A percentile compares a stretch with the other conserved stretches of the same genome.
phyloP scores from a whole-genome alignment of 2,797 vertebrate genomes.

The Paramormyrops hopkinsi region DNA sequence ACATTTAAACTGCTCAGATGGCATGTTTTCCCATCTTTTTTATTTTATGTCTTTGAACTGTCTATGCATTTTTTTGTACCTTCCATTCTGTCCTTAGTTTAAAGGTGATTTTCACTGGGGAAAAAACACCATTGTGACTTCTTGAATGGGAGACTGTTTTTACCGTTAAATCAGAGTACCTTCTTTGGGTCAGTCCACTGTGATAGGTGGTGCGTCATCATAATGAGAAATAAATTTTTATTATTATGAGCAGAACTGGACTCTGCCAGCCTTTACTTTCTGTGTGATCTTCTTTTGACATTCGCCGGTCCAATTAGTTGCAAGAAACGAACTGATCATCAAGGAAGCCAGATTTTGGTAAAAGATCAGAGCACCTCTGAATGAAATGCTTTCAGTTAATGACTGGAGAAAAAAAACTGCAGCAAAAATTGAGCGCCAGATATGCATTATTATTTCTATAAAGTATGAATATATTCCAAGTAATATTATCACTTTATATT shows the following conservation, averaged over 20 bases:
- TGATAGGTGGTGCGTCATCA: constrained; percentile 45
- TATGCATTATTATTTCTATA: background rate
- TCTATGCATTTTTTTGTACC: constrained; percentile 14
- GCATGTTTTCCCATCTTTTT: background rate
- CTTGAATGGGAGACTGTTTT: constrained; percentile 28
- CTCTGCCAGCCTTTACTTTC: background rate
- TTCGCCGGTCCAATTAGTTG: background rate
- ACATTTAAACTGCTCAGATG: background rate
- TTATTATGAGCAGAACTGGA: constrained; percentile 23
- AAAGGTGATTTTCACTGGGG: constrained; percentile 31
- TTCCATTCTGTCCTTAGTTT: background rate
- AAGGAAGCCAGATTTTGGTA: background rate
- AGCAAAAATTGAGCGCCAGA: background rate
- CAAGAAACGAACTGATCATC: background rate
- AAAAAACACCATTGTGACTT: constrained; percentile 33
- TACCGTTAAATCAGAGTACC: constrained; percentile 37
- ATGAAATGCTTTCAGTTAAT: background rate
- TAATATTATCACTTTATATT: background rate
- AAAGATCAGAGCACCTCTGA: background rate
- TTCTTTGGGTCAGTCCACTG: constrained; percentile 46
- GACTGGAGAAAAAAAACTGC: background rate
- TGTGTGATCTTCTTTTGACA: background rate
- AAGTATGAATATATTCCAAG: background rate
- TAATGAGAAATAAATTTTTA: constrained; percentile 33
- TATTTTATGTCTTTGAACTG: background rate